Conservation (phyloP, 1,140 invertebrate genomes). For the Ganaspis sp. region DNA sequence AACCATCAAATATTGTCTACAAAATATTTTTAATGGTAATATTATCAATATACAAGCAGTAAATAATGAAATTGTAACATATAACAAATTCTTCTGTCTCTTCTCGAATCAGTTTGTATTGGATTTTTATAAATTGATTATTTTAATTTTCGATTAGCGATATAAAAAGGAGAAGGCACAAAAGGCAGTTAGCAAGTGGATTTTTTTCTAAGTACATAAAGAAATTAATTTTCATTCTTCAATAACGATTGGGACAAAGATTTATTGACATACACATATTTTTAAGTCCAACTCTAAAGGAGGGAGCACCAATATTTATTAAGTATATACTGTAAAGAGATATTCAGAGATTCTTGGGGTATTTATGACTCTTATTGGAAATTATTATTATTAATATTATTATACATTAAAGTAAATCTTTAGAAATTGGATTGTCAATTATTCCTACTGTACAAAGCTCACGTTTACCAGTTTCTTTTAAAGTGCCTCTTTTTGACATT, state of each 20-base stretch:
- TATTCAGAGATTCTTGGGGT: conserved; percentile 4
- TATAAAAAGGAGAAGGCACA: conserved; percentile 69
- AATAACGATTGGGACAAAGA: background rate
- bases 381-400: background rate
- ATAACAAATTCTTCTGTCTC: conserved; percentile 67
- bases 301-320: conserved; percentile 34
- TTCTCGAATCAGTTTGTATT: conserved; percentile 44
- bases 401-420: conserved; percentile 34
- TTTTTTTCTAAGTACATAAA: conserved; percentile 27
- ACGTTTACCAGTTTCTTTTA: conserved; percentile 39
- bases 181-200: conserved; percentile 55
- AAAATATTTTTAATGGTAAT: conserved; percentile 76
- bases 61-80: conserved; percentile 77
- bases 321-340: too few species aligned
- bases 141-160: conserved; percentile 41
- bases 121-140: conserved; percentile 21
- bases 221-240: background rate
- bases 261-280: too few species aligned
- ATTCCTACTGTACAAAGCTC: conserved; percentile 63
- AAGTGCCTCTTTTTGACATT: background rate
- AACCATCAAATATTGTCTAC: conserved; percentile 72
- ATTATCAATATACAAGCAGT: conserved; percentile 77
- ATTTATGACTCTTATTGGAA: background rate
- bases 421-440: conserved; percentile 55
- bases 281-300: too few species aligned